Conservation (phyloP, 2,797 vertebrate species). For the Syngnathus rostellatus region DNA sequence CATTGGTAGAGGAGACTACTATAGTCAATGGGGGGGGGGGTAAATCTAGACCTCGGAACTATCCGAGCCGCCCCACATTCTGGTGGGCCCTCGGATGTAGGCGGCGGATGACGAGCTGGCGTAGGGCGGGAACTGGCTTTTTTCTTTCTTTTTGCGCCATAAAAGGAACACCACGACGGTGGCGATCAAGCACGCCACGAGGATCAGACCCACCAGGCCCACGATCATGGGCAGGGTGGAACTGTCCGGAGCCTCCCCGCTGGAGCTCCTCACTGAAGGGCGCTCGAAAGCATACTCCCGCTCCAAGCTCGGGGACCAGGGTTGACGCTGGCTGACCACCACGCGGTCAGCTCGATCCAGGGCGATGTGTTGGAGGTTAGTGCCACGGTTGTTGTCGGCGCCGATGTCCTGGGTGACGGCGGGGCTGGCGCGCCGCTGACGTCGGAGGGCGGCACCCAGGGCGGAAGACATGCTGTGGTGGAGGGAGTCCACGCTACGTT, state of each 20-base stretch:
- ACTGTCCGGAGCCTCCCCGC: slow-evolving; percentile 44
- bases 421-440: slow-evolving; percentile 41
- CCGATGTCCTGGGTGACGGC: slow-evolving; percentile 54
- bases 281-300: slow-evolving; percentile 35
- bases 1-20: slow-evolving; percentile 45
- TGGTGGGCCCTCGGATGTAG: slow-evolving; percentile 50
- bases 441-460: slow-evolving; percentile 12
- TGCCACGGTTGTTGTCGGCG: slow-evolving; percentile 68
- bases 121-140: slow-evolving; percentile 60
- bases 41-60: slow-evolving; percentile 69
- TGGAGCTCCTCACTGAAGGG: slow-evolving; percentile 61
- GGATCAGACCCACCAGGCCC: slow-evolving; percentile 60
- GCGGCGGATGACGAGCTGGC: slow-evolving; percentile 69
- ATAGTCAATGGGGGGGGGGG: slow-evolving; percentile 34
- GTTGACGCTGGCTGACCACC: slow-evolving; percentile 57
- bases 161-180: slow-evolving; percentile 60
- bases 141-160: slow-evolving; percentile 54
- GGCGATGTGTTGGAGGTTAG: slow-evolving; percentile 71
- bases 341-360: slow-evolving; percentile 62
- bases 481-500: slow-evolving; percentile 70
- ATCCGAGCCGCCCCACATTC: slow-evolving; percentile 51
- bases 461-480: slow-evolving; percentile 55
- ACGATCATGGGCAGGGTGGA: slow-evolving; percentile 57
- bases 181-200: slow-evolving; percentile 61
- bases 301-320: slow-evolving; percentile 39